Percentiles rank a stretch among this genome's conserved stretches.
Evolutionary conservation across 1,140 invertebrate genomes (phyloP).

Genomic region (Leptoteleia sp.): DNA sequence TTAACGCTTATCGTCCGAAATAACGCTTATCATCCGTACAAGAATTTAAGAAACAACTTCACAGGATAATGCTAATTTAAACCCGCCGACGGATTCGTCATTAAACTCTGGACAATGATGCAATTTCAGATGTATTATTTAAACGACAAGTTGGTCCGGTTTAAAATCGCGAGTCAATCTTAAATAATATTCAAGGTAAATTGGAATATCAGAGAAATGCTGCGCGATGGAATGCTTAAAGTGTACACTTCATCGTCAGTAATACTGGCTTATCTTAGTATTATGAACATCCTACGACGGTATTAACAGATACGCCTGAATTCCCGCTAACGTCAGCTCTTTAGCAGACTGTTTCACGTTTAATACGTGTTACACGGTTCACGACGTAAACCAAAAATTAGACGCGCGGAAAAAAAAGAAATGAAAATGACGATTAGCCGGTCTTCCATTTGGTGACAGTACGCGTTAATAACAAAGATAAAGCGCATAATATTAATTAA

Average conservation of each 20-base stretch:
- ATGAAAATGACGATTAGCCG: constrained; percentile 9
- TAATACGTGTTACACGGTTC: constrained; percentile 47
- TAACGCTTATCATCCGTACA: too few species aligned
- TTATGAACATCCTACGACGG: constrained; percentile 59
- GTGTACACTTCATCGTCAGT: constrained; percentile 50
- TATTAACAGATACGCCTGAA: constrained; percentile 59
- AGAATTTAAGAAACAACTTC: too few species aligned
- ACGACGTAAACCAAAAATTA: constrained; percentile 47
- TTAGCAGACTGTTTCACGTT: constrained; percentile 47
- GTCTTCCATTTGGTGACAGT: too few species aligned
- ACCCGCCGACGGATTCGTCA: too few species aligned
- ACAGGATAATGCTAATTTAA: too few species aligned
- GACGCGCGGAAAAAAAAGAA: constrained; percentile 19
- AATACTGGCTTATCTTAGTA: constrained; percentile 61
- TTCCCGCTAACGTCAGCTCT: constrained; percentile 58
- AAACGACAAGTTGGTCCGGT: constrained; percentile 8
- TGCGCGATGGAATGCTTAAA: constrained; percentile 34
- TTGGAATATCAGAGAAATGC: constrained; percentile 46
- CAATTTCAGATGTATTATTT: constrained; percentile 11
- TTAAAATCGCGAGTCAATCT: constrained; percentile 16
- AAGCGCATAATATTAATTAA: too few species aligned
- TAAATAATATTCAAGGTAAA: constrained; percentile 47
- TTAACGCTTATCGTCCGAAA: too few species aligned
- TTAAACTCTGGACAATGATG: too few species aligned
- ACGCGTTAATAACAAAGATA: too few species aligned